Percentiles rank a stretch among this genome's conserved stretches.
Evolutionary conservation across 1,140 invertebrate genomes (phyloP).

Genomic region (Dinoponera quadriceps): DNA sequence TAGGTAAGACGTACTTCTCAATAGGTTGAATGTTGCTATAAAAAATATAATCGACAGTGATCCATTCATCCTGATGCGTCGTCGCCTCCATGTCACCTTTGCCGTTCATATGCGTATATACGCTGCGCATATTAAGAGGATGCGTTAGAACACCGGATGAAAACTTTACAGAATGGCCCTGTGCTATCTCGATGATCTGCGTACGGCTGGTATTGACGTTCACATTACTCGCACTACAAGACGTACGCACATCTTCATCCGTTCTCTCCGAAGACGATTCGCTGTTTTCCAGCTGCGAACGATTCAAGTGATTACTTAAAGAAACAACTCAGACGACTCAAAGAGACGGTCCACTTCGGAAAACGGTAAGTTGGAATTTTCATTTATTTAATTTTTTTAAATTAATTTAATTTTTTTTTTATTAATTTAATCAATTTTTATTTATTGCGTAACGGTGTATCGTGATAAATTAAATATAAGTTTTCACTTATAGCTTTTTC

Average conservation of each 20-base stretch:
- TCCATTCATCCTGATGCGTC: slow-evolving; percentile 91
- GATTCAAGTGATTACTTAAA: background rate
- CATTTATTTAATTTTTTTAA: too few species aligned
- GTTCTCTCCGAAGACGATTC: slow-evolving; percentile 39
- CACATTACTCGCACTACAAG: slow-evolving; percentile 53
- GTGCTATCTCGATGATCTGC: slow-evolving; percentile 76
- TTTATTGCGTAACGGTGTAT: too few species aligned
- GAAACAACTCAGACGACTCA: background rate
- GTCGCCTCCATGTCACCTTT: slow-evolving; percentile 87
- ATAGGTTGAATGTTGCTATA: slow-evolving; percentile 88
- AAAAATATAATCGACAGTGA: slow-evolving; percentile 94
- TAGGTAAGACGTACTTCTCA: slow-evolving; percentile 88
- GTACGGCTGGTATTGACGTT: slow-evolving; percentile 60
- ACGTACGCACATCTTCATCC: background rate
- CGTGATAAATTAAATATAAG: too few species aligned
- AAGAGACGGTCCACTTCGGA: background rate
- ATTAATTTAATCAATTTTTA: too few species aligned
- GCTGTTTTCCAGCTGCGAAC: slow-evolving; percentile 71
- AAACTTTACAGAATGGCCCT: slow-evolving; percentile 79
- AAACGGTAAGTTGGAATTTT: too few species aligned
- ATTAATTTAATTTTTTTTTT: too few species aligned
- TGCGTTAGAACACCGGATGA: slow-evolving; percentile 86
- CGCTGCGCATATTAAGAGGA: slow-evolving; percentile 86
- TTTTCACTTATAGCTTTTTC: too few species aligned
- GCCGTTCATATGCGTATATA: slow-evolving; percentile 85